A percentile compares a stretch with the other conserved stretches of the same genome.
Evolutionary conservation across 2,888 invertebrate species (phyloP).

Genomic region (Spodoptera picta): DNA sequence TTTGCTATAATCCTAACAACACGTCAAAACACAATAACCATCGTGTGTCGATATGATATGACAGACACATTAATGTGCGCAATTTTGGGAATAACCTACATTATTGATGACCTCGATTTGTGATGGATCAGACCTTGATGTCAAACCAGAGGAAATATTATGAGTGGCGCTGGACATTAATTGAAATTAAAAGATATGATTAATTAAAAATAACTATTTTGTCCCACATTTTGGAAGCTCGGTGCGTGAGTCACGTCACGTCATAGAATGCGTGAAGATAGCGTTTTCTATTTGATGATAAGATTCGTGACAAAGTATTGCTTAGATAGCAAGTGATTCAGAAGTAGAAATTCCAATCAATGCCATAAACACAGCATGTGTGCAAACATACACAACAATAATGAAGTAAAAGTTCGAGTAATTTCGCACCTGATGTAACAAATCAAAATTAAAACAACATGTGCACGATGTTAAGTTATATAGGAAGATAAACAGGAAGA

Average conservation of each 20-base stretch:
- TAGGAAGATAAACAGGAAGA: conserved; percentile 1
- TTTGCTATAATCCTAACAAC: conserved; percentile 34
- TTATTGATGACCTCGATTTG: conserved; percentile 35
- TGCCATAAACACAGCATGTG: no score
- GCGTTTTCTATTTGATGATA: conserved; percentile 10
- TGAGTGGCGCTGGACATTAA: conserved; percentile 17
- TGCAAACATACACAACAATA: neutral
- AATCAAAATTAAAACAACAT: neutral
- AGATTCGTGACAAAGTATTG: neutral
- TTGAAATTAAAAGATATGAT: conserved; percentile 33
- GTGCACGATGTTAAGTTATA: no score
- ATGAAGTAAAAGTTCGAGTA: no score
- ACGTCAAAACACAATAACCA: conserved; percentile 47
- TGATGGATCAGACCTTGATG: conserved; percentile 40
- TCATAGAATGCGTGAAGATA: conserved; percentile 10
- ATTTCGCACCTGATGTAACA: neutral
- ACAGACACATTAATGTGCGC: conserved; percentile 39
- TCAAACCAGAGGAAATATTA: conserved; percentile 28
- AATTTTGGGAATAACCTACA: conserved; percentile 24
- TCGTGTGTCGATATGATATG: conserved; percentile 45
- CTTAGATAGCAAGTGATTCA: conserved; percentile 11
- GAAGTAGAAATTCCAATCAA: neutral
- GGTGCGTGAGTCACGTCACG: conserved; percentile 5
- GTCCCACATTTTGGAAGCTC: conserved; percentile 21
- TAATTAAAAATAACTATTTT: conserved; percentile 24